phyloP scores from a whole-genome alignment of 92 coral and sea anemone species.

The Zoanthus sociatus region DNA sequence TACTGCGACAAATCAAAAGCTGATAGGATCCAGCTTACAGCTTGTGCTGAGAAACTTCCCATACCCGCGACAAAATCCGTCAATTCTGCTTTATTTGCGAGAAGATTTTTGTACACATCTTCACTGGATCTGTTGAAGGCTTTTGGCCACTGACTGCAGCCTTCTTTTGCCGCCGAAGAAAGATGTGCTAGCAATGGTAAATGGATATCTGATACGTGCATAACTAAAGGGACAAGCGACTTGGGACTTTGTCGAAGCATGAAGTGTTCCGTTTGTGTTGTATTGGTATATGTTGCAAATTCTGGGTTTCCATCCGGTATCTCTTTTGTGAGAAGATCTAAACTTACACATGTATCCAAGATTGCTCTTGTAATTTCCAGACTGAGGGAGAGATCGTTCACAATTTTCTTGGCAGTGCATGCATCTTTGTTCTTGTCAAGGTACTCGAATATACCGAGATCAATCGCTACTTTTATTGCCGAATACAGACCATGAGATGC shows the following conservation, averaged over 20 bases:
- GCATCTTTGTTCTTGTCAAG: slow-evolving; percentile 8
- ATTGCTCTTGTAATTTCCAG: neutral
- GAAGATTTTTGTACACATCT: slow-evolving; percentile 63
- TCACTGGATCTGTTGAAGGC: slow-evolving; percentile 64
- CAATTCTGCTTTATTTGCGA: slow-evolving; percentile 39
- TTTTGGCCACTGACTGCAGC: slow-evolving; percentile 74
- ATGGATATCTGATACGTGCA: neutral
- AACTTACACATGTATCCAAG: slow-evolving; percentile 11
- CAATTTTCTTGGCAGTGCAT: neutral
- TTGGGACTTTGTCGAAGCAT: neutral
- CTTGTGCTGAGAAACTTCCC: slow-evolving; percentile 57
- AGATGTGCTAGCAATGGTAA: slow-evolving; percentile 60
- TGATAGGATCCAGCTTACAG: slow-evolving; percentile 54
- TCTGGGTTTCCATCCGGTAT: neutral
- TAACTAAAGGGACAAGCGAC: neutral
- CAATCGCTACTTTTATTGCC: neutral
- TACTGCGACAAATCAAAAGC: slow-evolving; percentile 67
- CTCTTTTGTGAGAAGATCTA: slow-evolving; percentile 14
- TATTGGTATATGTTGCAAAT: neutral
- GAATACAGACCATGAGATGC: slow-evolving; percentile 3
- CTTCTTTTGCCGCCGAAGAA: slow-evolving; percentile 70
- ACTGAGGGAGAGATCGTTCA: slow-evolving; percentile 1
- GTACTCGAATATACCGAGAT: neutral
- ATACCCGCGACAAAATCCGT: slow-evolving; percentile 47
- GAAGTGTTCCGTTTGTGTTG: neutral